Conservation (phyloP, 2,888 invertebrate species). For the Sipha maydis region DNA sequence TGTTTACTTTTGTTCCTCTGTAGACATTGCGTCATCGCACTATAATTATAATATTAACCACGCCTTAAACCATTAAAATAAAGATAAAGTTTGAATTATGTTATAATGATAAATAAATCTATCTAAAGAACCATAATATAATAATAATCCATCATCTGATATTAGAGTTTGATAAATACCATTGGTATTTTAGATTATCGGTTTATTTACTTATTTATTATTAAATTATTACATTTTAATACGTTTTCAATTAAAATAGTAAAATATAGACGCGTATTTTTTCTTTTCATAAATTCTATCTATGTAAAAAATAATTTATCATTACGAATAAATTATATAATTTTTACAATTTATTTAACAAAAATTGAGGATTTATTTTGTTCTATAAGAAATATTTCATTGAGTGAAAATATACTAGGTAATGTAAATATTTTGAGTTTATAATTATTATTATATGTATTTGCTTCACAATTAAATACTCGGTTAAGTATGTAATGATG, state of each 20-base stretch:
- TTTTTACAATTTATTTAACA: too few species aligned
- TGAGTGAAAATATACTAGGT: not conserved
- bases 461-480: not conserved
- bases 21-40: constrained; percentile 16
- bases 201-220: not conserved
- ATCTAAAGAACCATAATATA: not conserved
- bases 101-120: not conserved
- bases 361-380: too few species aligned
- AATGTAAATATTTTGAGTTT: not conserved
- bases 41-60: constrained; percentile 38
- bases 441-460: not conserved
- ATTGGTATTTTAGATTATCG: not conserved
- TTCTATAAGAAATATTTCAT: too few species aligned
- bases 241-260: not conserved
- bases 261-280: not conserved
- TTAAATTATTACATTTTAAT: not conserved
- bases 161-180: not conserved
- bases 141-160: not conserved
- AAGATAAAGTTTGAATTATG: not conserved
- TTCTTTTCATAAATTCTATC: too few species aligned
- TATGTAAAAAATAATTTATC: too few species aligned
- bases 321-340: too few species aligned
- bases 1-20: not conserved
- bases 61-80: not conserved
- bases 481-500: not conserved